Evolutionary conservation across 1,140 invertebrate genomes (phyloP), one percentile per base, ranked within the genome.

Genomic region (Aporrectodea caliginosa): DNA sequence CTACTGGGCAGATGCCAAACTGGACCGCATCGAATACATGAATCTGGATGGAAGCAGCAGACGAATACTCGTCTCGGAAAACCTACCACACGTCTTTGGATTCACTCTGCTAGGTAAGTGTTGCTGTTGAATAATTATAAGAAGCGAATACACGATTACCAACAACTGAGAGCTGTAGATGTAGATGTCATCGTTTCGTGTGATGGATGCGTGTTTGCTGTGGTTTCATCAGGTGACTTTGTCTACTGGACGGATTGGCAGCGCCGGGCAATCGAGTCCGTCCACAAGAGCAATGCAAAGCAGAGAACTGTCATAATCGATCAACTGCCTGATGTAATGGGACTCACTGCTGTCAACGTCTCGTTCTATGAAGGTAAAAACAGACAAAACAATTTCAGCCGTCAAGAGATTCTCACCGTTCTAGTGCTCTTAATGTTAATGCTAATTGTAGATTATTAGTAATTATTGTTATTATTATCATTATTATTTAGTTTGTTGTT

Each of bases 1-100:
- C 0, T 99, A 97, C 85, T 99, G 95, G 92, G 93, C 96, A 1
- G 97, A 99, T 90, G 97, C 97, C 33, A 83, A 81, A 69, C 88
- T 80, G 27, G 87, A 88, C 81, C 84, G 85, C 78, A 87, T 86
- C 22, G 82, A 85, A 90, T 90, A 84, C 27, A 80, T 83, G 2
- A 83, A 85, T 73, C 75, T 84, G 43, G 84, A 86, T 72, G 85
- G 85, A 43, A 81, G 84, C 6, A 80, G 82, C 0, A 76, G 85
- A 27, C 73, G 77, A 14, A 82, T 94, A 81, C 88, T 97, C 0
- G 91, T 96, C 33, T 93, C 91, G 69, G 93, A 94, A 75, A 83
- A 84, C 69, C 89, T 98, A 1, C 92, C 94, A 32, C 96, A 98
- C 89, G 91, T 95, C 1, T 98, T 97, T 89, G 96, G 96, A 0